Base-by-base conservation (phyloP, 2,797 vertebrate genomes). In the Hephaestus fuliginosus region DNA sequence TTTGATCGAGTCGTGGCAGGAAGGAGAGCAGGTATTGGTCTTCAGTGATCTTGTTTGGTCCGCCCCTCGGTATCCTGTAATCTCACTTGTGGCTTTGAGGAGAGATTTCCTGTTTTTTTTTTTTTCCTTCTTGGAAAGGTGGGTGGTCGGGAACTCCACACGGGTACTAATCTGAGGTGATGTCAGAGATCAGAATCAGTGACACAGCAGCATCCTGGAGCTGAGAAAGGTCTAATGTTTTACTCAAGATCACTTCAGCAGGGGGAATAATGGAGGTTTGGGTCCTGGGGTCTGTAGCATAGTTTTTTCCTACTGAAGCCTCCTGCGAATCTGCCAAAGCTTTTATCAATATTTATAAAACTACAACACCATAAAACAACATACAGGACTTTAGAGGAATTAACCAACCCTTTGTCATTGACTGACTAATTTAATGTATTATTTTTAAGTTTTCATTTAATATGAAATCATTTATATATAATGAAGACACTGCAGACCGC, bases 11-110 rank as follows among this genome's bases (percentile, higher is more conserved):
- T 46, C 15, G 2, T 5, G 41, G 48, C 48, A 25, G 33, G 65
- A 76, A 80, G 65, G 15, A 25, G 61, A 51, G 63, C 51, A 74
- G 71, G n/a, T 66, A 57, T 43, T 75, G 73, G 72, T 83, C 44
- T 55, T 12, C 39, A 28, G 1, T 20, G 74, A 86, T 77, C 74
- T 61, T 1, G 4, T 71, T 86, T 7, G 68, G 33, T 60, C 81
- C 53, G 9, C 30, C 83, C 72, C 28, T 72, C 52, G 5, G 48
- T 63, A 48, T 79, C 62, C 66, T 55, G 5, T 86, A 77, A 83
- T 83, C 73, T 82, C 66, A 79, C 71, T 64, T 80, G 12, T 33
- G 74, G 49, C 41, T 25, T 61, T 63, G 25, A 43, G 41, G 41
- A 14, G n/a, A 70, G 2, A 58, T 76, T 66, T 72, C 13, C 0